These are phyloP conservation scores for Aramus guarauna DNA, from an alignment of 2,113 vertebrate genomes.

Conservation along the genomic window DNA sequence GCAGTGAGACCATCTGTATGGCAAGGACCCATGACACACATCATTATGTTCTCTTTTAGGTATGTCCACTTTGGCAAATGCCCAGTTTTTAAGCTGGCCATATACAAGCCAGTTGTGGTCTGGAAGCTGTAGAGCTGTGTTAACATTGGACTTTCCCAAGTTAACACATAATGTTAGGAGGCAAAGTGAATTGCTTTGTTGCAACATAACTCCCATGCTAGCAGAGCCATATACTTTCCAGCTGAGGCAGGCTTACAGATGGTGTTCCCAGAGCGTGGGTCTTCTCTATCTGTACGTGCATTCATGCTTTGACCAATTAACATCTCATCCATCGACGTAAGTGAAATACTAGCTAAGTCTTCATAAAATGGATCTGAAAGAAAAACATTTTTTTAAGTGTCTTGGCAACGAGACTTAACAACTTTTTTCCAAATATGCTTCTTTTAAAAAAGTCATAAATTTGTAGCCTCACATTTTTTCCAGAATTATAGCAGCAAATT, in stretches of 20 bases:
- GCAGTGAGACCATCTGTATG: neutral
- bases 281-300: neutral
- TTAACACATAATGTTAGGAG: neutral
- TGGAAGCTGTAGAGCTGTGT: neutral
- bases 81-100: neutral
- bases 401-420: neutral
- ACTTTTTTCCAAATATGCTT: neutral
- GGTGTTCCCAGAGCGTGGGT: neutral
- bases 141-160: neutral
- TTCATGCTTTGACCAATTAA: neutral
- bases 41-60: neutral
- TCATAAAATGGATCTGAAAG: neutral
- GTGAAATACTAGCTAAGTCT: neutral
- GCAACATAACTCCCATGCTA: neutral
- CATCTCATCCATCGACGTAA: neutral
- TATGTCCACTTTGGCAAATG: neutral
- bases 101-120: neutral
- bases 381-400: neutral
- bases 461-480: slow-evolving; percentile 57
- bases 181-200: neutral
- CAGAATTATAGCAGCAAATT: slow-evolving; percentile 47
- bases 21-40: neutral
- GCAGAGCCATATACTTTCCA: neutral
- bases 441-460: neutral
- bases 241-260: neutral